These are phyloP conservation scores for Bolinopsis microptera DNA, from an alignment of 37 sponge, comb jelly and placozoan species.

Conservation along the genomic window DNA sequence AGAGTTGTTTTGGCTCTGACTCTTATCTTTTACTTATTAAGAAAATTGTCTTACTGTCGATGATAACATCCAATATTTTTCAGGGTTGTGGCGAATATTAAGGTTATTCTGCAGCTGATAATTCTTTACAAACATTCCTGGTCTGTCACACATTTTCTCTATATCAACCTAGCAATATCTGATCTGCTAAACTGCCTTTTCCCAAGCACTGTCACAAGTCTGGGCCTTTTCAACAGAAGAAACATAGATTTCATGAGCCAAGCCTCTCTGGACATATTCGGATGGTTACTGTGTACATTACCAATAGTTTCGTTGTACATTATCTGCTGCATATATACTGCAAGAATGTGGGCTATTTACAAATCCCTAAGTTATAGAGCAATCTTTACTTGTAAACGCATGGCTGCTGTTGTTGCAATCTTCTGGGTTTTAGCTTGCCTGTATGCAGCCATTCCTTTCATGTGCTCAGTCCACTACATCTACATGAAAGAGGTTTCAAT, in stretches of 20 bases:
- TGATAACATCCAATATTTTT: too few species aligned
- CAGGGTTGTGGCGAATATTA: constrained; percentile 44
- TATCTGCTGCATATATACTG: constrained; percentile 27
- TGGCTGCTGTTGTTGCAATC: not conserved
- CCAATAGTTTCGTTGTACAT: constrained; percentile 44
- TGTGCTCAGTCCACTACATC: constrained; percentile 1
- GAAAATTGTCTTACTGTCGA: too few species aligned
- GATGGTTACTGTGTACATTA: constrained; percentile 24
- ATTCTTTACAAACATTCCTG: not conserved
- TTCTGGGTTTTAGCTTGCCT: not conserved
- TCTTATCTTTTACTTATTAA: too few species aligned
- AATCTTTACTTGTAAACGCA: not conserved
- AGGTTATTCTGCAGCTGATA: not conserved
- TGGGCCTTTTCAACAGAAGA: not conserved
- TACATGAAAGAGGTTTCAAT: constrained; percentile 45
- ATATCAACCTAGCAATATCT: constrained; percentile 19
- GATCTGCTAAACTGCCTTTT: constrained; percentile 31
- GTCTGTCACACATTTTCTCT: constrained; percentile 34
- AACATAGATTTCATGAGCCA: not conserved
- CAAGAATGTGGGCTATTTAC: constrained; percentile 45
- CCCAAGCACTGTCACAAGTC: not conserved
- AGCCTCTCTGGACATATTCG: not conserved
- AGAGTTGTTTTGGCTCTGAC: too few species aligned
- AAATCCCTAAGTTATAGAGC: not conserved
- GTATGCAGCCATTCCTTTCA: constrained; percentile 28